Conservation (phyloP, 2,113 vertebrate genomes). For the Fulmarus glacialis region DNA sequence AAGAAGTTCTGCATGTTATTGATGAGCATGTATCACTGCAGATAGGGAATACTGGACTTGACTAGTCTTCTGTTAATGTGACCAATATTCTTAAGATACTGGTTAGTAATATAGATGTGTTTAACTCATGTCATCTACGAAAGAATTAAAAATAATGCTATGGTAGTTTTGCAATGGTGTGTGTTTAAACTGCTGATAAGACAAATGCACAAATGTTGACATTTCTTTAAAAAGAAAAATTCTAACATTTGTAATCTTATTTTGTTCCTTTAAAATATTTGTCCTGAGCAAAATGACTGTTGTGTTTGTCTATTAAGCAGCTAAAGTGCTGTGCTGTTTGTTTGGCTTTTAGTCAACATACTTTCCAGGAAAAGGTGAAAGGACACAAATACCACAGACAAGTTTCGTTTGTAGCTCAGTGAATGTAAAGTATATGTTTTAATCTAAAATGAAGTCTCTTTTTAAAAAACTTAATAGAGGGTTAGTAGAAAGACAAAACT, state of each 20-base stretch:
- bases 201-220: background rate
- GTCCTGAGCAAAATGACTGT: background rate
- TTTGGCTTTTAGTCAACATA: slow-evolving; percentile 59
- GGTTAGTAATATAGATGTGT: background rate
- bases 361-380: slow-evolving; percentile 73
- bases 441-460: background rate
- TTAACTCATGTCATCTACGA: background rate
- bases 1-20: background rate
- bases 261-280: background rate
- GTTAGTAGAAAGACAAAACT: background rate
- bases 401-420: slow-evolving; percentile 23
- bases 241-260: background rate
- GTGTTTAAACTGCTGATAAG: background rate
- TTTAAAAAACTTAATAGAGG: background rate
- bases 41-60: background rate
- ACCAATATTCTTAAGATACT: background rate
- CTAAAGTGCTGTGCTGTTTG: slow-evolving; percentile 51
- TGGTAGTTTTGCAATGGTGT: background rate
- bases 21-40: background rate
- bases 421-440: background rate
- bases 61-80: background rate
- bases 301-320: background rate
- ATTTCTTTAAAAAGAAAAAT: background rate
- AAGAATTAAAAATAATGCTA: background rate
- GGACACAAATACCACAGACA: slow-evolving; percentile 46